Base-by-base conservation (phyloP, 2,113 vertebrate species). In the Phocoena sinus region DNA sequence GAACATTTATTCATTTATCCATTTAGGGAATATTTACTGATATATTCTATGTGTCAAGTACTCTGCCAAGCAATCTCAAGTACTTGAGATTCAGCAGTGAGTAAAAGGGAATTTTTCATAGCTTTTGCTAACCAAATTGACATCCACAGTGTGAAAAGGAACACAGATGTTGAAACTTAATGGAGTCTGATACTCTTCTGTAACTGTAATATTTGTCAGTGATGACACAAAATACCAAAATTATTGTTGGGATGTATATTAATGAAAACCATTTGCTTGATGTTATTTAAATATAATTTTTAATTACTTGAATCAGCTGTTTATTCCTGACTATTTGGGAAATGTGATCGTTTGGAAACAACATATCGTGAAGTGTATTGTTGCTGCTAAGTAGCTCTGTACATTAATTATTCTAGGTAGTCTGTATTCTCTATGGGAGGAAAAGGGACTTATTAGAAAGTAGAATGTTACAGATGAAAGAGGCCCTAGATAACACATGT, bases 331-430 rank as follows among this genome's bases (percentile, higher is more conserved):
- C n/a, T 63, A n/a, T 62, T 44, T 92, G 53, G 47, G 11, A 88
- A 92, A 21, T 41, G 9, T 58, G 21, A 41, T 71, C 25, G 62
- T 62, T 90, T 83, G 31, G 41, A 4, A 91, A n/a, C 4, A 88
- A 62, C 41, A 44, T 5, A 80, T 60, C 68, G 9, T 20, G 20
- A 82, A 91, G 2, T 53, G 3, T 67, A 77, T 28, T 41, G 3
- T 82, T 82, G 67, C 5, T 68, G 85, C 36, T 80, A 18, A 79
- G 70, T 67, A 77, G 18, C 53, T 86, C 13, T 73, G 6, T 74
- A 83, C 58, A 58, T 70, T 85, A 95, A 92, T 70, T 95, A 96
- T 92, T 91, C 23, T 56, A 89, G 5, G 11, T 50, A 82, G 53
- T 58, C 2, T 77, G 17, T 95, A 84, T 36, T 33, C 26, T 89